phyloP scores from a whole-genome alignment of 1,140 invertebrate species.

The Agrilus planipennis region DNA sequence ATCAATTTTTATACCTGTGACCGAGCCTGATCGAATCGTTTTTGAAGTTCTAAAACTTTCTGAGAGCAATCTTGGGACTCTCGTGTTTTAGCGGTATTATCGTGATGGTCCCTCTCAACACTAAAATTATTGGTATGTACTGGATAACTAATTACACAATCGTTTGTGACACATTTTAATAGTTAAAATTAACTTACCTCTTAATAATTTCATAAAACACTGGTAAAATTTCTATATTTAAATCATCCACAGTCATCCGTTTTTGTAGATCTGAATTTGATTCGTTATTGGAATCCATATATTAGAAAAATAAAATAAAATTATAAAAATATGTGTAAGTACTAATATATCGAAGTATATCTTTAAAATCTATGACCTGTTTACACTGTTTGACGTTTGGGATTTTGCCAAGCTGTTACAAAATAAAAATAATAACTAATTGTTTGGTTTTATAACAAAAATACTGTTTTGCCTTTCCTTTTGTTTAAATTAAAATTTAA shows the following conservation, averaged over 20 bases:
- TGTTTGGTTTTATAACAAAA: no score
- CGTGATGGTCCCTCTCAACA: conserved; percentile 81
- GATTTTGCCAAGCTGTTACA: no score
- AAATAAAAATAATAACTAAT: no score
- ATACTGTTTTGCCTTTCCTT: no score
- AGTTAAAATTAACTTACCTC: conserved; percentile 53
- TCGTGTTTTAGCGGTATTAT: conserved; percentile 64
- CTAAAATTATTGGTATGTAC: conserved; percentile 48
- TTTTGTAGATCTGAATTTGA: conserved; percentile 27
- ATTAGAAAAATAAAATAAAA: no score
- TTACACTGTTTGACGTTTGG: no score
- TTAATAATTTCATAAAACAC: conserved; percentile 74
- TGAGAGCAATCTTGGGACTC: conserved; percentile 66
- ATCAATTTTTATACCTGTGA: conserved; percentile 63
- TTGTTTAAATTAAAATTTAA: no score
- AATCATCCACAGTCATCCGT: conserved; percentile 49
- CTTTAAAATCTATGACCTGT: no score
- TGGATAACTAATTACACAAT: conserved; percentile 6
- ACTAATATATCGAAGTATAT: no score
- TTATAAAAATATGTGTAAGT: no score
- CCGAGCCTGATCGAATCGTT: conserved; percentile 72
- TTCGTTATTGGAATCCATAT: no score
- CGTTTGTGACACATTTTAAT: no score
- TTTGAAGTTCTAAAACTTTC: conserved; percentile 77
- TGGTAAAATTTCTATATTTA: conserved; percentile 70